Base-by-base conservation (phyloP, 2,113 vertebrate genomes). In the Pseudorhombus dupliciocellatus region DNA sequence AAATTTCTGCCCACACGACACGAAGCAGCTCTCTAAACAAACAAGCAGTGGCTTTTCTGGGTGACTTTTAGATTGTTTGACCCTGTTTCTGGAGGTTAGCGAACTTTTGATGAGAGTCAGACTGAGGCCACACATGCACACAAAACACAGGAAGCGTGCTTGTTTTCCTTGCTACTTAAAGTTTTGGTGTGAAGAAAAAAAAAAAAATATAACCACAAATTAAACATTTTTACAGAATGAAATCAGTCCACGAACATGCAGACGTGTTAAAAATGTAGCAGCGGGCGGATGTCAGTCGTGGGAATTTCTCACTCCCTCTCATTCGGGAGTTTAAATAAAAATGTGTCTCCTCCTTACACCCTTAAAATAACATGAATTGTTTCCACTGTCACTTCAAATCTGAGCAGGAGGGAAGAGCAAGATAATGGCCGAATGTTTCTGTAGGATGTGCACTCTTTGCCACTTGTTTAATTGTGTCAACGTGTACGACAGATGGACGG, bases 301-400 rank as follows among this genome's bases (percentile, higher is more conserved):
- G 86, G 86, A 91, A 91, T 89, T 87, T 18, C n/a, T 58, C 53
- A 52, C 67, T 80, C 77, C 52, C 26, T 73, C 62, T 63, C 81
- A 83, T 89, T 88, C 80, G 84, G 77, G 20, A 54, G 74, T 75
- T 90, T 65, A 57, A 87, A 87, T 83, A 53, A 88, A 82, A 87
- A 81, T 80, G 71, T 58, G 58, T 65, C 77, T 65, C 68, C 63
- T 70, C 60, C 42, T 70, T 73, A 48, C 68, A 73, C 56, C 78
- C 76, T 67, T 83, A 81, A 89, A 92, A 91, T 60, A 90, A 88
- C 84, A 85, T 28, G 58, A 80, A 61, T 22, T 42, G 40, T 86
- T 91, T 90, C 80, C 87, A 78, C 75, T 84, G 80, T 73, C 83
- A 66, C 80, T 80, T 78, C 77, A 73, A 87, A 89, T 90, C 88